Conservation (phyloP, 2,113 vertebrate species). For the Tetrao urogallus region DNA sequence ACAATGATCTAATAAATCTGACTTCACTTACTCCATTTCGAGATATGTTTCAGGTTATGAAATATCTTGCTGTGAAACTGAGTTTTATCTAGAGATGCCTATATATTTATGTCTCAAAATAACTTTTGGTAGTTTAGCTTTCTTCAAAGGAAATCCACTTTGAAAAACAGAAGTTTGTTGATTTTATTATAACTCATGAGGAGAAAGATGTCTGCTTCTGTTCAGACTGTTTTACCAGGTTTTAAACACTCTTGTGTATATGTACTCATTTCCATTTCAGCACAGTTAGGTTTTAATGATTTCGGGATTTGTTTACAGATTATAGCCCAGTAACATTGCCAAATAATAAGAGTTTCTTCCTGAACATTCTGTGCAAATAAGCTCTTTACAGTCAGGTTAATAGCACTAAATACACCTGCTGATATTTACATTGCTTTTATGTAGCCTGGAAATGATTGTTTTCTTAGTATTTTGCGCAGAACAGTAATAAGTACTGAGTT, state of each 20-base stretch:
- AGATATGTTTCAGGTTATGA: background rate
- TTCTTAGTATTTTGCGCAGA: constrained; percentile 27
- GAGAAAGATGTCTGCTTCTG: background rate
- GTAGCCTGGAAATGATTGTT: constrained; percentile 38
- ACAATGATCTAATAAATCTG: background rate
- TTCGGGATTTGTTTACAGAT: constrained; percentile 38
- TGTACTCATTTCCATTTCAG: background rate
- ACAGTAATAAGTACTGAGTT: background rate
- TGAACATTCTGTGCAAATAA: constrained; percentile 40
- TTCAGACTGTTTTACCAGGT: background rate
- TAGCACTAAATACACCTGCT: constrained; percentile 39
- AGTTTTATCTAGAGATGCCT: background rate
- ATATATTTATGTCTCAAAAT: background rate
- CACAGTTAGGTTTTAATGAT: constrained; percentile 9
- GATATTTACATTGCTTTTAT: constrained; percentile 60
- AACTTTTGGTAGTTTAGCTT: rapidly evolving
- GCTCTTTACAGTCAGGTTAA: constrained; percentile 39
- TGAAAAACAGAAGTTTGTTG: background rate
- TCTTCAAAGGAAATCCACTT: background rate
- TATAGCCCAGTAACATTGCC: constrained; percentile 1
- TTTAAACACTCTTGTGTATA: constrained; percentile 14
- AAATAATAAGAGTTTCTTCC: constrained; percentile 51
- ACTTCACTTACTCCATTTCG: background rate
- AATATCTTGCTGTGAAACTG: background rate
- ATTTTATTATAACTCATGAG: background rate